Base-by-base conservation (phyloP, 1,140 invertebrate genomes). In the Neodiprion fabricii region DNA sequence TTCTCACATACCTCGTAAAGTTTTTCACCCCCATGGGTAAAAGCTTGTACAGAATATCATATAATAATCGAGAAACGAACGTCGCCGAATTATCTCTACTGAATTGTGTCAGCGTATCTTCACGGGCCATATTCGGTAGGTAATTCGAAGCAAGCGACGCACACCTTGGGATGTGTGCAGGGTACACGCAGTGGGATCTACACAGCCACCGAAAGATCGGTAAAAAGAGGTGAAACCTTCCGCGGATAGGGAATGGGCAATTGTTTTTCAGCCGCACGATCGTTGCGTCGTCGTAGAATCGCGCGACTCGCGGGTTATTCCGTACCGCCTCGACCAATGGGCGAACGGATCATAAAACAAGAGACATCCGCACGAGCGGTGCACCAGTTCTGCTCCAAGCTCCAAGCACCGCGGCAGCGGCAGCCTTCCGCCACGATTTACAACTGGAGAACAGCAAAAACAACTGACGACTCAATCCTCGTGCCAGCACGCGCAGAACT, bases 391-490 rank as follows among this genome's bases (percentile, higher is more conserved):
- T 61, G 11, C 53, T 61, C 53, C 28, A 40, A 40, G 28, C 28
- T 61, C 53, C 28, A 40, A 40, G 28, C 28, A 40, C 2, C 67
- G 67, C 67, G 11, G 17, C 61, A 14, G 61, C 12, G 17, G 61
- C 61, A 21, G 67, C 67, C 67, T 69, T 69, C 67, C 11, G 21
- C 40, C 67, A 47, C 67, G 67, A 69, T 69, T 69, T 69, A 69
- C 67, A 69, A 69, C 67, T 69, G 67, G 67, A 11, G 67, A 69
- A 69, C 67, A 69, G 67, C 67, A 69, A 69, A 69, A 69, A 69
- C 67, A 21, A 69, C 67, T 69, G 67, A 69, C 67, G 67, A 69
- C 67, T 69, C 67, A 69, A 69, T 69, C 40, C 67, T 12, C 40
- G 14, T 7, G 61, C 12, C 61, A 11, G 40, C 23, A 21, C 40